These are phyloP conservation scores for Eumeta japonica DNA, from an alignment of 1,140 invertebrate genomes.

Conservation along the genomic window DNA sequence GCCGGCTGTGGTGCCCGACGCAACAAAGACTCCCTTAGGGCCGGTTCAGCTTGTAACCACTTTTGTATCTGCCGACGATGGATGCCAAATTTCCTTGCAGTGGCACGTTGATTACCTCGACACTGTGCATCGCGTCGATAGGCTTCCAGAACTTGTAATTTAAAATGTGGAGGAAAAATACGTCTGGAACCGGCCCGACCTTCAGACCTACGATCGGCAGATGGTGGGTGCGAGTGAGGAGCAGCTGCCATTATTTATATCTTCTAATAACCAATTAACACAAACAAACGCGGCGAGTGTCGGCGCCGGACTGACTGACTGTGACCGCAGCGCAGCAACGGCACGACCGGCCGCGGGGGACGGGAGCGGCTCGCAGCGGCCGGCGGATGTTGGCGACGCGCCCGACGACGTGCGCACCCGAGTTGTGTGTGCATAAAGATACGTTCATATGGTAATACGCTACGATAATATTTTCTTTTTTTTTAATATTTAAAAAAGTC, in stretches of 20 bases:
- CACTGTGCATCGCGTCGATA: constrained; percentile 80
- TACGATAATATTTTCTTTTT: no score
- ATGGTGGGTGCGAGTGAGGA: constrained; percentile 37
- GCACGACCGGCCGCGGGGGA: no score
- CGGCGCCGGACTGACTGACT: constrained; percentile 54
- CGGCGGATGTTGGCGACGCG: constrained; percentile 52
- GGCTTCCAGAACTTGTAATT: constrained; percentile 80
- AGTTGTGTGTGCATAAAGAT: constrained; percentile 36
- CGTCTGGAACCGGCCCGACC: constrained; percentile 67
- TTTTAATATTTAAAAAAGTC: no score
- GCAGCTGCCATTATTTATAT: constrained; percentile 29
- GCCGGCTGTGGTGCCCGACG: constrained; percentile 44
- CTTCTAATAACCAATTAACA: no score
- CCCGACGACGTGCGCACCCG: constrained; percentile 61
- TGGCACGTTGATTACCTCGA: constrained; percentile 80
- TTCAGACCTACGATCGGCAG: constrained; percentile 58
- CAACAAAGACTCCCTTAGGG: constrained; percentile 67
- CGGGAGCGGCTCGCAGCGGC: constrained; percentile 21
- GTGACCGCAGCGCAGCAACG: constrained; percentile 21
- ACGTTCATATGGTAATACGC: constrained; percentile 20
- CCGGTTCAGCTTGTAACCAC: constrained; percentile 80
- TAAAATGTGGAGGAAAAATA: constrained; percentile 82
- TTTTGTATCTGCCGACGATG: constrained; percentile 85
- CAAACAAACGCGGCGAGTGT: constrained; percentile 40
- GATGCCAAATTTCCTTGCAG: constrained; percentile 82